Evolutionary conservation across 2,888 invertebrate genomes (phyloP).

Genomic region (Catocala nupta): DNA sequence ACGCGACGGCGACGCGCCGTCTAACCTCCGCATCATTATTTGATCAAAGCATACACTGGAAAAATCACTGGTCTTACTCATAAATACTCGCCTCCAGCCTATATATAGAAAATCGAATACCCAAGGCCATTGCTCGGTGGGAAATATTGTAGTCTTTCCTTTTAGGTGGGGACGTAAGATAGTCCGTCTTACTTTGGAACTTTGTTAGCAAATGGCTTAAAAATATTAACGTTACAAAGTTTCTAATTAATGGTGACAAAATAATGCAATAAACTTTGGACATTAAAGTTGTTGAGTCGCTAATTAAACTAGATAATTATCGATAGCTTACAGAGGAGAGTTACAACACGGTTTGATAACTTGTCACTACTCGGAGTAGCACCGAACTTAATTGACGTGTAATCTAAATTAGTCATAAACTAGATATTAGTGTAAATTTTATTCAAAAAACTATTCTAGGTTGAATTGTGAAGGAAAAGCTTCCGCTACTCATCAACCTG

Average conservation of each 20-base stretch:
- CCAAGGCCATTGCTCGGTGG: slow-evolving; percentile 24
- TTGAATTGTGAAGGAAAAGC: neutral
- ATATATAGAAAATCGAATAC: slow-evolving; percentile 33
- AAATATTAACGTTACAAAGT: slow-evolving; percentile 31
- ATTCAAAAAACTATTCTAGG: neutral
- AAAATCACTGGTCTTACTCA: slow-evolving; percentile 33
- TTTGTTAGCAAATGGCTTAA: slow-evolving; percentile 32
- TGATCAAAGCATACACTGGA: slow-evolving; percentile 59
- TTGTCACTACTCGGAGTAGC: slow-evolving; percentile 4
- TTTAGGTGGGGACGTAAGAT: slow-evolving; percentile 16
- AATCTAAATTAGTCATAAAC: too few species aligned
- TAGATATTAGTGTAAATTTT: too few species aligned
- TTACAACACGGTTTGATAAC: neutral
- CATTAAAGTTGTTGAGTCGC: slow-evolving; percentile 26
- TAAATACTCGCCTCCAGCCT: slow-evolving; percentile 26
- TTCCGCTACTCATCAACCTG: slow-evolving; percentile 10
- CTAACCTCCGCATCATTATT: slow-evolving; percentile 69
- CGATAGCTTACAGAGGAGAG: slow-evolving; percentile 22
- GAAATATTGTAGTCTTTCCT: slow-evolving; percentile 26
- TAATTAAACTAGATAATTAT: slow-evolving; percentile 35
- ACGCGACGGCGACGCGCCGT: slow-evolving; percentile 71
- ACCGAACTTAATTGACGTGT: too few species aligned
- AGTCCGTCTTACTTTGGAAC: slow-evolving; percentile 18
- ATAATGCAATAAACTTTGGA: slow-evolving; percentile 36
- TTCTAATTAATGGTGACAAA: slow-evolving; percentile 41